phyloP scores from a whole-genome alignment of 1,140 invertebrate genomes.

The Conus ventricosus region DNA sequence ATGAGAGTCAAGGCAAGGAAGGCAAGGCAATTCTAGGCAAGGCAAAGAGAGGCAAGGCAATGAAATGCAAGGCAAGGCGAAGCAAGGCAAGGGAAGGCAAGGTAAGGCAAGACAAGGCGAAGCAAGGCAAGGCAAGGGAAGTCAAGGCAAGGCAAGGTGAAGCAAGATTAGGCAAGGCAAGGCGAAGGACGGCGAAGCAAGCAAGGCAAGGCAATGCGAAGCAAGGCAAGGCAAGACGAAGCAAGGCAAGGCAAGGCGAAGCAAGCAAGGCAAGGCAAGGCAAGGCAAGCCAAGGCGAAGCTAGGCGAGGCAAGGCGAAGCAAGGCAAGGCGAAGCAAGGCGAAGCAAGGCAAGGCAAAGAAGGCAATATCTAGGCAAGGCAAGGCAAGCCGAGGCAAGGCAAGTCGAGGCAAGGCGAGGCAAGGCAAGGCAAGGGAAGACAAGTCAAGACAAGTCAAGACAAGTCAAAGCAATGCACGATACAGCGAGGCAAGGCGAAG shows the following conservation, averaged over 20 bases:
- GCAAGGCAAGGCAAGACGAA: not conserved
- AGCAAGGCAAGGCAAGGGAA: not conserved
- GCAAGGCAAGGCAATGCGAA: not conserved
- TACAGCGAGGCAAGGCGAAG: not conserved
- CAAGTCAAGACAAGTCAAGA: not conserved
- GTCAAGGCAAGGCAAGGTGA: not conserved
- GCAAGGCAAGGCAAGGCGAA: not conserved
- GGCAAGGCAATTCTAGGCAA: too few relatives aligned
- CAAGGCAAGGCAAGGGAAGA: not conserved
- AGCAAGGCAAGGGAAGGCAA: not conserved
- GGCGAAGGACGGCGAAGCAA: not conserved
- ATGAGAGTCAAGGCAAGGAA: too few relatives aligned
- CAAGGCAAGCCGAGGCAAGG: not conserved
- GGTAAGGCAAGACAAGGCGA: not conserved
- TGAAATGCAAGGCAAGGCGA: conserved; percentile 12
- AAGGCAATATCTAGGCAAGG: not conserved
- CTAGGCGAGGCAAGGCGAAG: not conserved
- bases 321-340: not conserved
- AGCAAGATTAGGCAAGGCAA: not conserved
- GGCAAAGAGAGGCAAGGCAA: too few relatives aligned
- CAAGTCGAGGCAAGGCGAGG: not conserved
- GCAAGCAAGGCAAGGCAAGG: not conserved
- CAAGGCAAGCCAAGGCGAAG: not conserved
- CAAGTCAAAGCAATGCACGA: not conserved
- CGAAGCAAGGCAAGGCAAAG: not conserved